Base-by-base conservation (phyloP, 2,888 invertebrate species). In the Leucoptera coffeella region DNA sequence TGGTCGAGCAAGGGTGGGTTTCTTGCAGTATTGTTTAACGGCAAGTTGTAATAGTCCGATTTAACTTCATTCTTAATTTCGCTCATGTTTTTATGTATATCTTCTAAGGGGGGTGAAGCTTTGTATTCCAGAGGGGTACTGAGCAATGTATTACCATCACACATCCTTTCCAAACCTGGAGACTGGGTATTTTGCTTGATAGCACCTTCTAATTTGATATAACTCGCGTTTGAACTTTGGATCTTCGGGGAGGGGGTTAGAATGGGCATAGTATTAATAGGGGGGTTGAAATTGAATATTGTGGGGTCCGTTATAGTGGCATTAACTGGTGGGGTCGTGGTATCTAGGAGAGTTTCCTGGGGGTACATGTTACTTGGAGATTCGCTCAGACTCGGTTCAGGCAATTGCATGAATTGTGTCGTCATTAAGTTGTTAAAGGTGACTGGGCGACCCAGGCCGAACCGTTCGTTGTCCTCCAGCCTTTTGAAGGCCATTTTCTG, bases 141-240 rank as follows among this genome's bases (percentile, higher is more conserved):
- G 11, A 67, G 40, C 13, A 65, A 35, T 2, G 15, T 10, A 34
- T 62, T 61, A 0, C 55, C 64, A 29, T 53, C 60, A 36, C 65
- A 65, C 65, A 67, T 69, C 14, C 57, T 45, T 31, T 67, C 67
- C 15, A 67, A 41, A 27, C 64, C 56, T 0, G 67, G 67, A 3
- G 64, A 67, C 19, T 65, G 69, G 0, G 64, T 67, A 32, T 67
- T 69, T 31, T 67, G 69, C 38, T 69, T 69, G 17, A 69, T 64
- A 0, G 61, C 57, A 1, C 59, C 54, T 38, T 69, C 69, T 15
- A 67, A 35, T 39, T 69, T 69, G n/a, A 69, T 69, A 35, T 64
- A 67, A 31, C 65, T 65, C 4, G 67, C 64, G 29, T 69, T 62
- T 24, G 45, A 60, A 1, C 45, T 47, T 31, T 54, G 59, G 30